phyloP scores from a whole-genome alignment of 2,797 vertebrate species.

The Cottoperca gobio region DNA sequence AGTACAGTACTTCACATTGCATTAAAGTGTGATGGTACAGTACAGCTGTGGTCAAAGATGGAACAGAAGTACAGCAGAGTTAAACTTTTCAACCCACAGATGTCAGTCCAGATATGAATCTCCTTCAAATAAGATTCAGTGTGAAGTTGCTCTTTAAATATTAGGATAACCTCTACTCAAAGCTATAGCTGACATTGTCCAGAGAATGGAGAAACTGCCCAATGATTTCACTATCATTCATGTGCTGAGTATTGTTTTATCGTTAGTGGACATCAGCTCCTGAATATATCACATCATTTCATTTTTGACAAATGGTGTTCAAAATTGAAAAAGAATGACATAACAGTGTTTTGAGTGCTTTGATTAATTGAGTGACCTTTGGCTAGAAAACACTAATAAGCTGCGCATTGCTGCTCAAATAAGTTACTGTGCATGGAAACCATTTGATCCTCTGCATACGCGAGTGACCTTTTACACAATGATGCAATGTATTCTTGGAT shows the following conservation, averaged over 20 bases:
- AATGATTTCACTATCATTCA: not conserved
- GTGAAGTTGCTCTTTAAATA: conserved; percentile 1
- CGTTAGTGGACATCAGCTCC: not conserved
- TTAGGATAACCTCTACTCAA: not conserved
- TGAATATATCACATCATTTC: not conserved
- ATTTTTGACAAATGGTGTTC: not conserved
- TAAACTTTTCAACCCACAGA: not conserved
- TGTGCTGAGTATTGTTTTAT: not conserved
- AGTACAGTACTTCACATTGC: not conserved
- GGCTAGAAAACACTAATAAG: conserved; percentile 45
- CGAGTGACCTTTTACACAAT: conserved; percentile 65
- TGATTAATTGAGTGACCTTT: conserved; percentile 59
- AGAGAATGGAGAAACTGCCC: not conserved
- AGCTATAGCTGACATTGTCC: not conserved
- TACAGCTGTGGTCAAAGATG: not conserved
- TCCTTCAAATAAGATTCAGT: conserved; percentile 1
- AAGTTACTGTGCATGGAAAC: conserved; percentile 38
- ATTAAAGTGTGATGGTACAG: not conserved
- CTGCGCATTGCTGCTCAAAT: conserved; percentile 14
- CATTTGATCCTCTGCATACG: conserved; percentile 26
- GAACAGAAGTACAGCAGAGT: not conserved
- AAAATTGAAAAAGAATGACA: not conserved
- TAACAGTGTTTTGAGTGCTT: conserved; percentile 33
- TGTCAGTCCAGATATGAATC: not conserved
- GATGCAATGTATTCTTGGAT: conserved; percentile 60